Base-by-base conservation (phyloP, 2,888 invertebrate genomes). In the Cheilosia soror region DNA sequence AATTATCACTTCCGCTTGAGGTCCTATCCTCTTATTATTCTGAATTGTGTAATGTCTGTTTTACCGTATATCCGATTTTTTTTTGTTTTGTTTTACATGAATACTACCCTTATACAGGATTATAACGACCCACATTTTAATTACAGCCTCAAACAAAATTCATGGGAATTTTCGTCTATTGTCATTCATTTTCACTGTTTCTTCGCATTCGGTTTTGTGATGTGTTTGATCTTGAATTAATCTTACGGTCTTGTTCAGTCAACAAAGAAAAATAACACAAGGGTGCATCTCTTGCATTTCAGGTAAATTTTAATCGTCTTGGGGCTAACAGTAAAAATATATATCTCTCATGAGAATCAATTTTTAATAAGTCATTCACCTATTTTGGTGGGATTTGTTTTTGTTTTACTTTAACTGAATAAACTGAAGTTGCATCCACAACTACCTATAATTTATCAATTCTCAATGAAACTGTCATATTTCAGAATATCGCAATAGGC, bases 401-500 rank as follows among this genome's bases (percentile, higher is more conserved):
- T 31, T n/a, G n/a, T 29, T 33, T 33, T 69, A n/a, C 13, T 27
- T 49, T 4, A 9, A 7, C 40, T n/a, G 3, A 15, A 20, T 37
- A 13, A 27, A 27, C 3, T 51, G 25, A 6, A 44, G 0, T 15
- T 44, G 5, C 15, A 15, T 13, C 51, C 4, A 11, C 27, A 4
- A 13, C 25, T 13, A 20, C 20, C 20, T 20, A 27, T 27, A 51
- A 27, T 81, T 72, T 60, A 68, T 66, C 51, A 62, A 55, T 57
- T 68, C 37, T 5, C 73, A 75, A 79, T 84, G 58, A 75, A 84
- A 80, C 47, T 84, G 80, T 84, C 84, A 80, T 69, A 75, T 75
- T 80, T 40, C 15, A 33, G 65, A 65, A 76, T 40, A 15, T 58
- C n/a, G 40, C 51, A 75, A 73, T 75, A 20, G 11, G 33, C 33